These are phyloP conservation scores for Bubalus kerabau DNA, from an alignment of 2,113 vertebrate species.

Conservation along the genomic window DNA sequence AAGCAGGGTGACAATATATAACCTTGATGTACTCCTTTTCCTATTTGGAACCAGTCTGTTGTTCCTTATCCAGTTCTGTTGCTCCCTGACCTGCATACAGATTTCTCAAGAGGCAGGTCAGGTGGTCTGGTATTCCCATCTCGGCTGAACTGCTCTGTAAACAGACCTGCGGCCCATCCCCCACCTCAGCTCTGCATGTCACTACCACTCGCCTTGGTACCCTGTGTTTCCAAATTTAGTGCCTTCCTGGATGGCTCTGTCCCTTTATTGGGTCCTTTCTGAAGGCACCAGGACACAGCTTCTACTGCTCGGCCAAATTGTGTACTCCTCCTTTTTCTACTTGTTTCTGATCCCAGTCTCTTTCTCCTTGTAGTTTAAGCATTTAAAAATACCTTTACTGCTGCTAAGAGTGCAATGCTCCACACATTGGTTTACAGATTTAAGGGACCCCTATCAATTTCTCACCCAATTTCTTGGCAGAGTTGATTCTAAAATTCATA, in stretches of 20 bases:
- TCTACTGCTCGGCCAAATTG: neutral
- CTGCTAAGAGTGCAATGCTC: neutral
- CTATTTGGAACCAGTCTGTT: neutral
- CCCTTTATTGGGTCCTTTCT: neutral
- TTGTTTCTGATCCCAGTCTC: neutral
- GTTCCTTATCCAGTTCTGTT: neutral
- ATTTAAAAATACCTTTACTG: neutral
- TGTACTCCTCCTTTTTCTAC: neutral
- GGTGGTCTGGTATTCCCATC: neutral
- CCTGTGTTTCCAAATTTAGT: neutral
- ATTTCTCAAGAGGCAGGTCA: neutral
- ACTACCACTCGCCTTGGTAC: neutral
- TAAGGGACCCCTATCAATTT: neutral
- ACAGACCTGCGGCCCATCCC: neutral
- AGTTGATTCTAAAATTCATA: neutral
- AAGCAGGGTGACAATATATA: neutral
- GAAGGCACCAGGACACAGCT: neutral
- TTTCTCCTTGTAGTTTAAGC: neutral
- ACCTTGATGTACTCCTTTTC: neutral
- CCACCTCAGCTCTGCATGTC: neutral
- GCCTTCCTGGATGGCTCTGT: neutral
- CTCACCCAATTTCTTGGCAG: neutral
- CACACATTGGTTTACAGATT: neutral
- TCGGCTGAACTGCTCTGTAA: neutral
- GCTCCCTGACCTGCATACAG: neutral